Conservation (phyloP, 2,113 vertebrate genomes). For the Murina feae region DNA sequence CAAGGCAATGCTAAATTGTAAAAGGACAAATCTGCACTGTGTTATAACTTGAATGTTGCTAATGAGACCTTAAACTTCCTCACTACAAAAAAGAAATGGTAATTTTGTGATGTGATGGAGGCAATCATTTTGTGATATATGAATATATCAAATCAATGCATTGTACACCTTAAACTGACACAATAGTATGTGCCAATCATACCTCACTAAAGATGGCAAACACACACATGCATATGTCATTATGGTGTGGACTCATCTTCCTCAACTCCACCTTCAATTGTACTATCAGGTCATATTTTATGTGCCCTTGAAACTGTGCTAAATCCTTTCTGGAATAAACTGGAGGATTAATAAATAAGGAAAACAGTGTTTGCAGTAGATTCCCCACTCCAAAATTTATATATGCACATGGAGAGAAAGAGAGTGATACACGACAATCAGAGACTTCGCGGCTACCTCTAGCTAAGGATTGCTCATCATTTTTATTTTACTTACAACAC, state of each 20-base stretch:
- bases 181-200: background rate
- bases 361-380: background rate
- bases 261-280: background rate
- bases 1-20: background rate
- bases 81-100: background rate
- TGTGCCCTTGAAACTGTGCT: background rate
- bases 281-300: background rate
- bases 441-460: background rate
- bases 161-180: background rate
- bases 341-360: background rate
- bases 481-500: background rate
- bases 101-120: background rate
- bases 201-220: background rate
- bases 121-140: background rate
- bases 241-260: background rate
- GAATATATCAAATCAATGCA: background rate
- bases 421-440: background rate
- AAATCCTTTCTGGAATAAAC: conserved; percentile 16
- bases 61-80: background rate
- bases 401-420: background rate
- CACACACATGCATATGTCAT: background rate
- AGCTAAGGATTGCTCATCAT: background rate
- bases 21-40: background rate
- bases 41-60: background rate
- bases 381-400: background rate